Conservation (phyloP, 2,113 vertebrate genomes). For the Penelope pileata region DNA sequence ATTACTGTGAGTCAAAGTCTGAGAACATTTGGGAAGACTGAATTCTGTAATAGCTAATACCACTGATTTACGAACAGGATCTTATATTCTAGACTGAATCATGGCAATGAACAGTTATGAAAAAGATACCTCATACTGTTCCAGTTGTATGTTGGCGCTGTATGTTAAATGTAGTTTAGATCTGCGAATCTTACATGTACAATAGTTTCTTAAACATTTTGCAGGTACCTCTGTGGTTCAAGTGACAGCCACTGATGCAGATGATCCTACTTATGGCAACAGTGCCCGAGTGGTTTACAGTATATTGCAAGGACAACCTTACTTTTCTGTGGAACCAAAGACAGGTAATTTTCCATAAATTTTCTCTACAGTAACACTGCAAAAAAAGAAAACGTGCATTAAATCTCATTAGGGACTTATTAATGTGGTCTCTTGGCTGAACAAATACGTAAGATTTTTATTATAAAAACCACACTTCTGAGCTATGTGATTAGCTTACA, state of each 20-base stretch:
- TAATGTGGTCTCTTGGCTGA: neutral
- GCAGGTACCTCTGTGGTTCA: slow-evolving; percentile 95
- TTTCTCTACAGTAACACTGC: neutral
- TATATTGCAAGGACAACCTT: slow-evolving; percentile 94
- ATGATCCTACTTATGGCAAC: slow-evolving; percentile 96
- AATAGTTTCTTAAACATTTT: slow-evolving; percentile 13
- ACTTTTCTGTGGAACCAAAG: slow-evolving; percentile 97
- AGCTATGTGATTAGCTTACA: neutral
- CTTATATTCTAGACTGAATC: neutral
- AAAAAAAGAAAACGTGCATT: neutral
- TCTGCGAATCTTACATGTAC: neutral
- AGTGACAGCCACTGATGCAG: slow-evolving; percentile 95
- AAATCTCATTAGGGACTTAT: neutral
- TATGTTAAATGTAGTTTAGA: neutral
- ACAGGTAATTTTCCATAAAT: slow-evolving; percentile 82
- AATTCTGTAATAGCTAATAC: neutral
- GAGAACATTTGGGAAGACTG: neutral
- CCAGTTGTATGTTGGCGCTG: neutral
- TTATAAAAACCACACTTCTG: neutral
- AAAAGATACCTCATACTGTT: neutral
- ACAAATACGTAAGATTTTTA: neutral
- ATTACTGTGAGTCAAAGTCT: neutral
- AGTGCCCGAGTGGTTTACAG: slow-evolving; percentile 97
- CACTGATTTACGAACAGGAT: neutral
- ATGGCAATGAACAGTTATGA: neutral